phyloP scores from a whole-genome alignment of 2,797 vertebrate genomes.

The Peromyscus attwateri region DNA sequence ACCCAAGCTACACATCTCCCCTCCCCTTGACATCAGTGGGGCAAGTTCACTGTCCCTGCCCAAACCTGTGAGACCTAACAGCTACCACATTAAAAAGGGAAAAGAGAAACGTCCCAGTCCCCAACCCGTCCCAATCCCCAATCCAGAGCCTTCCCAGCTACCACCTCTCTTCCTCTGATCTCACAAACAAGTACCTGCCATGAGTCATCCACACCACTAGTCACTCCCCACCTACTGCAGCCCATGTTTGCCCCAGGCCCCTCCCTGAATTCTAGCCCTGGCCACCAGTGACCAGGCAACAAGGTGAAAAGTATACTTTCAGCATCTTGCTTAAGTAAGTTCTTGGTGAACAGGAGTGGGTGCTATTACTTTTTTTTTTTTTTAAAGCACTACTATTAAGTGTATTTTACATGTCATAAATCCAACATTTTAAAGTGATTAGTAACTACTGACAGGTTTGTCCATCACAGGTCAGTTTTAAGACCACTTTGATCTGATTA shows the following conservation, averaged over 20 bases:
- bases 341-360: background rate
- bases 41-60: background rate
- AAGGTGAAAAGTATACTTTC: background rate
- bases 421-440: background rate
- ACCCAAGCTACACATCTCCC: background rate
- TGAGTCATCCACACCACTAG: constrained; percentile 44
- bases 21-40: background rate
- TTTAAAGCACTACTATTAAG: background rate
- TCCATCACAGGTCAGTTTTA: background rate
- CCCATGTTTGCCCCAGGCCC: background rate
- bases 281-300: background rate
- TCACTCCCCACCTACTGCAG: constrained; percentile 21
- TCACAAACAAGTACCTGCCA: constrained; percentile 67
- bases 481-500: background rate
- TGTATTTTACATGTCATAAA: background rate
- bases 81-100: constrained; percentile 37
- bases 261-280: background rate
- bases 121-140: background rate
- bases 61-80: background rate
- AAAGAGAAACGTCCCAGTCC: background rate
- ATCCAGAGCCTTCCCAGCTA: background rate
- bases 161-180: background rate
- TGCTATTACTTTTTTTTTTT: background rate
- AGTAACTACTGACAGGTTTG: background rate
- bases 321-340: background rate